phyloP scores from a whole-genome alignment of 2,113 vertebrate species.

The Chionis minor region DNA sequence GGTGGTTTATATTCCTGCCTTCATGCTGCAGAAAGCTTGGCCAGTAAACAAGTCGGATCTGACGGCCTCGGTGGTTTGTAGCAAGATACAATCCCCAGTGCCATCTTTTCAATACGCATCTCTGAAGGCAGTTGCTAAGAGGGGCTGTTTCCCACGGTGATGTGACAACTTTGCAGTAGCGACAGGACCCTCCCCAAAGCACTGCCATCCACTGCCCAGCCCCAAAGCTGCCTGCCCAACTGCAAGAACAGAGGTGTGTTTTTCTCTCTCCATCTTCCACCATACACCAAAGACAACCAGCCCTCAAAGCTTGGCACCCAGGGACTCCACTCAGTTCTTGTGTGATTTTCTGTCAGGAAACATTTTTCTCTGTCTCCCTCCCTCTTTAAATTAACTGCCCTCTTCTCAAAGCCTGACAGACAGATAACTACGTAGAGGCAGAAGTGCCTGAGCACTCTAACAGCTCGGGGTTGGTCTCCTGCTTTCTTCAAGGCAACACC shows the following conservation, averaged over 20 bases:
- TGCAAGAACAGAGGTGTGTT: accelerated
- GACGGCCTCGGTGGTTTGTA: not conserved
- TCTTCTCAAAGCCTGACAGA: not conserved
- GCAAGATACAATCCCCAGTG: not conserved
- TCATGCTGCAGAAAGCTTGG: not conserved
- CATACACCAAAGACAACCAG: not conserved
- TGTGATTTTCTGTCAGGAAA: not conserved
- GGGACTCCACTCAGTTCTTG: not conserved
- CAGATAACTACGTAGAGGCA: accelerated
- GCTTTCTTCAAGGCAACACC: no score
- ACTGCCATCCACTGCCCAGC: not conserved
- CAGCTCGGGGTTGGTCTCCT: not conserved
- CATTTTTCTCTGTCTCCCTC: not conserved
- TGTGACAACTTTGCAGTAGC: not conserved
- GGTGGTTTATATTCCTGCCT: not conserved
- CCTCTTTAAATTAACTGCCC: not conserved
- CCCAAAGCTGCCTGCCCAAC: not conserved
- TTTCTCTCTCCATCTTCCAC: not conserved
- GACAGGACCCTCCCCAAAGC: not conserved
- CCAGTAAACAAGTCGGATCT: not conserved
- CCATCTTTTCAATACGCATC: not conserved
- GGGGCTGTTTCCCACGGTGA: not conserved
- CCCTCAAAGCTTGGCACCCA: not conserved
- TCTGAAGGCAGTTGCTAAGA: not conserved
- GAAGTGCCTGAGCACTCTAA: not conserved